phyloP scores from a whole-genome alignment of 2,888 invertebrate species.

The Plagodis pulveraria region DNA sequence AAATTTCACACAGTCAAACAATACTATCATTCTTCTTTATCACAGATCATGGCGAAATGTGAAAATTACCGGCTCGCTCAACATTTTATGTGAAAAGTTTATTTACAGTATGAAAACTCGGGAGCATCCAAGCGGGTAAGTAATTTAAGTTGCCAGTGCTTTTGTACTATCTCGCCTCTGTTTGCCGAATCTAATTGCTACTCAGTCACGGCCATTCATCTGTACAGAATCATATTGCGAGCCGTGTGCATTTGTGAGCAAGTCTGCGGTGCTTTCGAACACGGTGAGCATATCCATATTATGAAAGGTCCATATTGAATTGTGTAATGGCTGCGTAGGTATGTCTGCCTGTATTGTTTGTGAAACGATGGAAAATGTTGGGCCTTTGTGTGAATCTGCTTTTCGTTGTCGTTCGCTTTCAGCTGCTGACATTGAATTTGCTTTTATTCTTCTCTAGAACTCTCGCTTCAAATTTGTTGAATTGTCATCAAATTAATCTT shows the following conservation, averaged over 20 bases:
- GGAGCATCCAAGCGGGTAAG: background rate
- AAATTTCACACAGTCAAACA: no score
- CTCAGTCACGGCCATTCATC: slow-evolving; percentile 72
- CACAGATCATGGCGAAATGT: no score
- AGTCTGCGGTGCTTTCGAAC: slow-evolving; percentile 41
- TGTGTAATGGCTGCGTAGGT: slow-evolving; percentile 12
- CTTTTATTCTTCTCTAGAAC: background rate
- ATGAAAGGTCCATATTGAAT: slow-evolving; percentile 2
- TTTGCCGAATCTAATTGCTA: slow-evolving; percentile 83
- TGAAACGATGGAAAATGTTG: slow-evolving; percentile 5
- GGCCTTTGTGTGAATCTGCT: slow-evolving; percentile 14
- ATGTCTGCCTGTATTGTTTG: slow-evolving; percentile 19
- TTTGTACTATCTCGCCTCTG: slow-evolving; percentile 52
- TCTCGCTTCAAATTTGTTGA: background rate
- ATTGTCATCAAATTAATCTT: background rate
- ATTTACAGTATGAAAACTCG: no score
- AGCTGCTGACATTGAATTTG: slow-evolving; percentile 7
- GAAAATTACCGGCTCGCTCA: no score
- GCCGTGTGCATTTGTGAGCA: slow-evolving; percentile 48
- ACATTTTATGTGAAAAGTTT: no score
- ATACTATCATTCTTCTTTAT: no score
- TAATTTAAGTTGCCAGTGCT: background rate
- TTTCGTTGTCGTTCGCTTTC: slow-evolving; percentile 7
- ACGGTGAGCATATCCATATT: slow-evolving; percentile 3
- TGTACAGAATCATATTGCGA: slow-evolving; percentile 72